These are phyloP conservation scores for Phorcus lineatus DNA, from an alignment of 2,888 invertebrate genomes.

Conservation along the genomic window DNA sequence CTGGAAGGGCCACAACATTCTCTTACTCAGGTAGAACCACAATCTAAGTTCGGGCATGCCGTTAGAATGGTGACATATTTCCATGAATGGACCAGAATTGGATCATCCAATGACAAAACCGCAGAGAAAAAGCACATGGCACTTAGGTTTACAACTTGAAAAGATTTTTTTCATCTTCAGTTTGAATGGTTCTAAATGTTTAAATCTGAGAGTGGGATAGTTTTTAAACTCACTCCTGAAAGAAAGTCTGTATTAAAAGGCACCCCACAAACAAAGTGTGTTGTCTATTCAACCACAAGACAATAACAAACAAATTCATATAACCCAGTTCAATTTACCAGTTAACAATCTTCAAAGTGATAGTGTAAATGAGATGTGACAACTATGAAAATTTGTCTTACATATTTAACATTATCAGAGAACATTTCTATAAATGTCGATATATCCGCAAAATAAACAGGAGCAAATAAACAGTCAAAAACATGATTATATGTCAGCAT, in stretches of 20 bases:
- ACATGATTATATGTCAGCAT: no score
- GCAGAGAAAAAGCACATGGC: not conserved
- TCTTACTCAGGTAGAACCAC: slow-evolving; percentile 3
- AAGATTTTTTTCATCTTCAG: slow-evolving; percentile 24
- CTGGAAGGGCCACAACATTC: not conserved
- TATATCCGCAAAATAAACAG: no score
- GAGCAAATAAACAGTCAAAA: no score
- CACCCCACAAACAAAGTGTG: not conserved
- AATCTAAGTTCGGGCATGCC: slow-evolving; percentile 8
- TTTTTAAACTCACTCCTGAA: not conserved
- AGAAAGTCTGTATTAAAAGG: not conserved
- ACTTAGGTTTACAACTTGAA: slow-evolving; percentile 16
- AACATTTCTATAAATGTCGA: no score
- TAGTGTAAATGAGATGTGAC: no score
- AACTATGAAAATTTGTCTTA: no score
- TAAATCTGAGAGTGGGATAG: not conserved
- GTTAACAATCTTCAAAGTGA: no score
- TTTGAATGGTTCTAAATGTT: not conserved
- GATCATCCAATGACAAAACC: slow-evolving; percentile 1
- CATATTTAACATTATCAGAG: no score
- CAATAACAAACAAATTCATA: no score
- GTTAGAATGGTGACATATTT: not conserved
- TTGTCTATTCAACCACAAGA: no score
- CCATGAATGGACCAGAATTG: not conserved
- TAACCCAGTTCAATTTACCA: no score